phyloP scores from a whole-genome alignment of 2,888 invertebrate genomes.

The Macaria liturata region DNA sequence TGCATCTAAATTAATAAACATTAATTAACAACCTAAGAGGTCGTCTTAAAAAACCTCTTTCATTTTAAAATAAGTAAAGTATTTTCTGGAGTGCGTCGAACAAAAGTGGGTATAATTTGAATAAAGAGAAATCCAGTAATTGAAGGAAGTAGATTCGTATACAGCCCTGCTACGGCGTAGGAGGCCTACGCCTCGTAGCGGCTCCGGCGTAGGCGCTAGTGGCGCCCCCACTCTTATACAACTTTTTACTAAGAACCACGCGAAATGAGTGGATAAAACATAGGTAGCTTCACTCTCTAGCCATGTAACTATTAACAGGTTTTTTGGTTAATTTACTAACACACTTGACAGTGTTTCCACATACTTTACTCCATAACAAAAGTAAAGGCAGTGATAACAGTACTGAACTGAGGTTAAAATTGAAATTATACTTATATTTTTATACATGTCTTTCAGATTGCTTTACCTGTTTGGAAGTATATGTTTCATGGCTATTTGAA shows the following conservation, averaged over 20 bases:
- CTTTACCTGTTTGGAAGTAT: too few relatives aligned
- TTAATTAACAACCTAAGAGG: conserved; percentile 14
- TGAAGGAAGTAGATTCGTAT: conserved; percentile 38
- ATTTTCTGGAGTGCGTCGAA: conserved; percentile 11
- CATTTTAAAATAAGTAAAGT: conserved; percentile 20
- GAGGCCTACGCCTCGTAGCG: conserved; percentile 57
- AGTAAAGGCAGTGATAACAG: too few relatives aligned
- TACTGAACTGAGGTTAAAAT: too few relatives aligned
- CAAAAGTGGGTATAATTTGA: conserved; percentile 20
- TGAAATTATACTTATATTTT: too few relatives aligned
- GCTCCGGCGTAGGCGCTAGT: conserved; percentile 63
- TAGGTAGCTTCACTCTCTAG: conserved; percentile 74
- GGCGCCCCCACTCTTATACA: conserved; percentile 59
- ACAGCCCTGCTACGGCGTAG: conserved; percentile 53
- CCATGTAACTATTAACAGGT: conserved; percentile 11
- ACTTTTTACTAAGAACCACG: conserved; percentile 82
- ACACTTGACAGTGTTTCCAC: too few relatives aligned
- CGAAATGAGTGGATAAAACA: conserved; percentile 82
- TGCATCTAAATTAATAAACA: conserved; percentile 7
- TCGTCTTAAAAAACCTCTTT: conserved; percentile 14
- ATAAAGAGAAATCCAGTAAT: conserved; percentile 32
- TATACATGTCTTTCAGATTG: too few relatives aligned
- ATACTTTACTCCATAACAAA: too few relatives aligned
- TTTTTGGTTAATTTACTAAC: too few relatives aligned
- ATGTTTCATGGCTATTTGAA: too few relatives aligned